Evolutionary conservation across 1,140 invertebrate species (phyloP), one percentile per base, ranked within the genome.

Genomic region (Temnothorax curvispinosus): DNA sequence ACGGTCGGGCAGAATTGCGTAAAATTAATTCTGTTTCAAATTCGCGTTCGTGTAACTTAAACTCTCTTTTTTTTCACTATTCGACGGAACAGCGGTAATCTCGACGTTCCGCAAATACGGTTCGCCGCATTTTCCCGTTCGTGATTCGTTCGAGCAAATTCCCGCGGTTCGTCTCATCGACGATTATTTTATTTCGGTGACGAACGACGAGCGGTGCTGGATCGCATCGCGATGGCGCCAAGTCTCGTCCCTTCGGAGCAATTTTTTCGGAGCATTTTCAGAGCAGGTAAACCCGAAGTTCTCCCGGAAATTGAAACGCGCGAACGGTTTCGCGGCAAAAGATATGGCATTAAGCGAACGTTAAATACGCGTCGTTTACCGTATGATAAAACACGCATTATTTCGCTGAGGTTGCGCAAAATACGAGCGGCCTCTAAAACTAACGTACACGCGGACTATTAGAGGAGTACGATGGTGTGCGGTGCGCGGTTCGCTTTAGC

Each of bases 401-500:
- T 84, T 62, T 13, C 21, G 18, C 47, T 52, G 72, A 72, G 52
- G 54, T 47, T 74, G 56, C 54, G 71, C 69, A 75, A 84, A 74
- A 84, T 74, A 84, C 56, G 32, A 50, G 69, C 69, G 13, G 41
- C 27, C 27, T 9, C 67, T 82, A 84, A 84, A 84, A 54, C 69
- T 50, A 75, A 32, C 77, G 35, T 47, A 35, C 56, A 75, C 41
- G 80, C 13, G 52, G 80, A 75, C 69, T 62, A 60, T 84, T 84
- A 84, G 69, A 75, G 80, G 75, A 74, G 69, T 75, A 54, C 54
- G 80, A 75, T 38, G 54, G 80, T 80, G 77, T 56, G 77, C 44
- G 38, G 47, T 47, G 32, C 69, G 86, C 64, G 89, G 86, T 90
- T 90, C 87, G 89, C 71, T 90, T 54, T 90, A 90, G 86, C 89